Base-by-base conservation (phyloP, 2,888 invertebrate genomes). In the Lampropteryx suffumata region DNA sequence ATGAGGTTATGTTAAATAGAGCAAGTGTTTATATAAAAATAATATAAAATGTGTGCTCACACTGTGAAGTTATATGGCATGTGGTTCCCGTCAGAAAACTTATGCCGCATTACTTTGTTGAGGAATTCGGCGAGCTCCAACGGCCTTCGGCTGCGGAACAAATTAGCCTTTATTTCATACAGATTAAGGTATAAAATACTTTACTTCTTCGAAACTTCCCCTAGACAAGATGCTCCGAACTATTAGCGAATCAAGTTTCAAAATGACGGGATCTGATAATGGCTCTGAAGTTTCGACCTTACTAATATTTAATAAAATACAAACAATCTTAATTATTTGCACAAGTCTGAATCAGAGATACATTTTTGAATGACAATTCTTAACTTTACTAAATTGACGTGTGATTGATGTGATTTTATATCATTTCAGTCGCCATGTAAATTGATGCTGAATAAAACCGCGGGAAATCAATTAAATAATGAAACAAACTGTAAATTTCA, bases 61-160 rank as follows among this genome's bases (percentile, higher is more conserved):
- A 90, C 89, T 88, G 90, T 84, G 90, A 90, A 91, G 88, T 89
- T 87, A 90, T 90, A 91, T 79, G 81, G 87, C 86, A 90, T 88
- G 79, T n/a, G n/a, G n/a, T 86, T 88, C 85, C 88, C 89, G 68
- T 84, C 84, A 24, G 24, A 7, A 44, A 53, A 44, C 74, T 74
- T 72, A 79, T 71, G 78, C 79, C 76, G 82, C 90, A 90, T 84
- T 80, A 90, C 76, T 77, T 71, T 78, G 87, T 90, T 90, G 74
- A 91, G 87, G 81, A 91, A 91, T 71, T 82, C 85, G 81, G 90
- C 90, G 80, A 90, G 68, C 79, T 86, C 87, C 82, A 82, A 79
- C 73, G 89, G 88, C 87, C 90, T 83, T 86, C 91, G 84, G 90
- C 91, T 91, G 91, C 72, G 88, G 79, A 87, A 85, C 71, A 85